Evolutionary conservation across 1,140 invertebrate genomes (phyloP), one percentile per base, ranked within the genome.

Genomic region (Papilio polyxenes): DNA sequence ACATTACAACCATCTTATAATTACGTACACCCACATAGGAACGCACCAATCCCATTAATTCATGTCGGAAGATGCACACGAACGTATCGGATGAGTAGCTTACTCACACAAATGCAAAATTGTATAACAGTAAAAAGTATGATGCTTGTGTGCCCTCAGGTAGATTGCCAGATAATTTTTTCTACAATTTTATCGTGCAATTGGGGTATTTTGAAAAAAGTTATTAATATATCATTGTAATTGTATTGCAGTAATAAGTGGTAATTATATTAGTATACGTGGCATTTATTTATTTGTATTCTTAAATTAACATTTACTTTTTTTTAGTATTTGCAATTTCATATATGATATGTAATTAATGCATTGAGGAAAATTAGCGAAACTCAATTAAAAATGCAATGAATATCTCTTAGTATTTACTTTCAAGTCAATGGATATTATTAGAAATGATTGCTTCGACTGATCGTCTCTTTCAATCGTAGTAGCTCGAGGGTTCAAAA

Each of bases 31-130:
- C 91, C 89, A 92, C 89, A 90, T 89, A 82, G 80, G 88, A 88
- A 88, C 83, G 88, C 84, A 85, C 89, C 89, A 91, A 90, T 91
- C 87, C 89, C 90, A 92, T 93, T 92, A 90, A 92, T 92, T 90
- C 84, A 84, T 87, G 90, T 93, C 89, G 77, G 83, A 79, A 82
- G 80, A 89, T 87, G 6, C 87, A 90, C 89, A 90, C 89, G 87
- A 74, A 83, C 80, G 77, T 40, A 83, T 74, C 74, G 81, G 62
- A 83, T 85, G 81, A 83, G 85, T 82, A 87, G 80, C 62, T 82
- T 82, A 77, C 85, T 72, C 85, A 87, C 83, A 87, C 84, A 84
- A 72, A 17, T 37, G 48, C 69, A 65, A 83, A 59, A 77, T 82
- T 53, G 51, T 53, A 17, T 77, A 53, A 69, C 78, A 69, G 37